A percentile compares a stretch with the other conserved stretches of the same genome.
phyloP scores from a whole-genome alignment of 2,113 vertebrate genomes.

The Thamnaconus septentrionalis region DNA sequence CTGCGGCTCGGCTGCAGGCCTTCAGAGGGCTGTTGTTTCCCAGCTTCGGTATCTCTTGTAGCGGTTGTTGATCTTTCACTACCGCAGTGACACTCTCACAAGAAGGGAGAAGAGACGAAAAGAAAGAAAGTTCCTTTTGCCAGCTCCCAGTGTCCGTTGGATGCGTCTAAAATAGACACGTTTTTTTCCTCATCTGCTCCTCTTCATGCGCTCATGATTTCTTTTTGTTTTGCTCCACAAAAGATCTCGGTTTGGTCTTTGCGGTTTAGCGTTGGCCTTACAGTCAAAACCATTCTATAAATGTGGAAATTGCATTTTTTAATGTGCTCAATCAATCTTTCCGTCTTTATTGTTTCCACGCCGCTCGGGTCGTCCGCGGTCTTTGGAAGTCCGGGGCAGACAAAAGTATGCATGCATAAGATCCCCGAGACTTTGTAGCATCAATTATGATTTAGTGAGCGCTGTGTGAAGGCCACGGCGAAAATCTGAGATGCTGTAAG shows the following conservation, averaged over 20 bases:
- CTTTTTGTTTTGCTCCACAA: constrained; percentile 3
- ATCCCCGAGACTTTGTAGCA: constrained; percentile 21
- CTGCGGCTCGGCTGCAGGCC: no score
- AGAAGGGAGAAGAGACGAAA: no score
- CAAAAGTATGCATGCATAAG: not conserved
- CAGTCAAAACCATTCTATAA: not conserved
- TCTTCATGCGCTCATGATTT: no score
- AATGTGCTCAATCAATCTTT: not conserved
- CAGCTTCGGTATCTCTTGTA: constrained; percentile 12
- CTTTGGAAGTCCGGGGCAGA: constrained; percentile 4
- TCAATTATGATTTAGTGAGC: constrained; percentile 33
- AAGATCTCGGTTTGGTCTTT: constrained; percentile 9
- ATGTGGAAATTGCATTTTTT: not conserved
- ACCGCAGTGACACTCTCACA: constrained; percentile 1
- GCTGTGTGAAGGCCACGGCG: constrained; percentile 19
- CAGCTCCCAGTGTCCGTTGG: constrained; percentile 13
- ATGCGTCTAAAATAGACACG: constrained; percentile 1
- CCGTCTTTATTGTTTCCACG: not conserved
- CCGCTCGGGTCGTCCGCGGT: not conserved
- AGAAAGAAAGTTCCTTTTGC: not conserved
- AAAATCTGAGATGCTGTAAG: constrained; percentile 38
- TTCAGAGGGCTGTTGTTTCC: not conserved
- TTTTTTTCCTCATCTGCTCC: not conserved
- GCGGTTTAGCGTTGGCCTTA: not conserved
- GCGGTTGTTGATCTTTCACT: not conserved